These are phyloP conservation scores for Girardinichthys multiradiatus DNA, from an alignment of 2,113 vertebrate genomes.

Conservation along the genomic window DNA sequence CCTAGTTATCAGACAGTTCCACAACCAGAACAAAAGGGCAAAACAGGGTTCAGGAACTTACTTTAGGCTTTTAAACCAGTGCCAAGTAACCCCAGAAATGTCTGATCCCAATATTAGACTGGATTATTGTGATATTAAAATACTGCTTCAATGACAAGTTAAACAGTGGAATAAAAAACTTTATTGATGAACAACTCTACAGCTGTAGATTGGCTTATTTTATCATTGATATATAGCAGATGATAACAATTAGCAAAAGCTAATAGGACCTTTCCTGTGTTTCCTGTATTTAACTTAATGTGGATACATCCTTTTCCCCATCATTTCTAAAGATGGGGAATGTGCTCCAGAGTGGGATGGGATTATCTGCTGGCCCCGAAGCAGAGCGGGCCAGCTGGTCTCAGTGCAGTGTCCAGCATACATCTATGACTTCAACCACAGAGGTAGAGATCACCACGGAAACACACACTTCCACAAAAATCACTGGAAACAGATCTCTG, in stretches of 20 bases:
- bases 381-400: constrained; percentile 80
- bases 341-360: constrained; percentile 90
- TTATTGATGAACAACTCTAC: not conserved
- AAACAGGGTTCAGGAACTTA: not conserved
- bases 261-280: not conserved
- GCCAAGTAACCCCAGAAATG: not conserved
- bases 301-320: constrained; percentile 8
- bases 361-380: constrained; percentile 89
- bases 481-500: too few species aligned
- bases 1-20: too few species aligned
- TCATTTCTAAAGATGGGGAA: constrained; percentile 72
- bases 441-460: constrained; percentile 71
- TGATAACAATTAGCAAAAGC: not conserved
- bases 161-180: not conserved
- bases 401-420: constrained; percentile 85
- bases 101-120: not conserved
- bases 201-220: not conserved
- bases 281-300: not conserved
- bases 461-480: not conserved
- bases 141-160: too few species aligned
- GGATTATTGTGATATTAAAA: too few species aligned
- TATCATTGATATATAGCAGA: not conserved
- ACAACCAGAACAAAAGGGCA: too few species aligned
- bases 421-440: constrained; percentile 93
- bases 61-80: not conserved